Percentiles rank a stretch among this genome's conserved stretches.
Conservation (phyloP, 2,797 vertebrate species). For the Hybognathus amarus region DNA sequence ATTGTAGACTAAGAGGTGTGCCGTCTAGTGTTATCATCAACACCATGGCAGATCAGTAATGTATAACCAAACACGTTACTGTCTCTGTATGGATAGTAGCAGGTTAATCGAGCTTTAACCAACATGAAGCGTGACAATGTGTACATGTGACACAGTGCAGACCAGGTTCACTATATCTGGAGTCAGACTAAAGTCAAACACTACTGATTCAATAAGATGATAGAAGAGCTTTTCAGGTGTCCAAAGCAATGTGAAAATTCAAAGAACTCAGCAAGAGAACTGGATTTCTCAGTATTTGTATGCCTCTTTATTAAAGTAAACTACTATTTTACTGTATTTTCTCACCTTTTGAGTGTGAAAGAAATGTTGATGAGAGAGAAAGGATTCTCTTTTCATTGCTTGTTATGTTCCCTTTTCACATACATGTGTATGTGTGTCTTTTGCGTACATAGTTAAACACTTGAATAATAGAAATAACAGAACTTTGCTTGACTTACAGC, state of each 20-base stretch:
- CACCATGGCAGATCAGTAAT: neutral
- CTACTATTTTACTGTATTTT: neutral
- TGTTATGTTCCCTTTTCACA: neutral
- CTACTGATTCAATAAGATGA: neutral
- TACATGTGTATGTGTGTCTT: neutral
- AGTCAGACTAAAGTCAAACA: constrained; percentile 30
- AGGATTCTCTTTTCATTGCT: neutral
- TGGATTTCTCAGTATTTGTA: neutral
- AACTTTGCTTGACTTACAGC: neutral
- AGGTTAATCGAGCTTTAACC: constrained; percentile 25
- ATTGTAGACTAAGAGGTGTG: neutral
- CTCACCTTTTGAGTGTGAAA: neutral
- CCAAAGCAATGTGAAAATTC: neutral
- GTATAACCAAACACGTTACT: neutral
- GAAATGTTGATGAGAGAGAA: neutral
- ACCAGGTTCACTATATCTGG: constrained; percentile 31
- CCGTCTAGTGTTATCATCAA: neutral
- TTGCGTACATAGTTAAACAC: neutral
- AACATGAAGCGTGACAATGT: constrained; percentile 39
- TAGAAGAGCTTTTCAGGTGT: neutral
- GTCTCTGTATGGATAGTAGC: neutral
- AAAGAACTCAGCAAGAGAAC: neutral
- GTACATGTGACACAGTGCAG: constrained; percentile 42
- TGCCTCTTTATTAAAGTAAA: neutral
- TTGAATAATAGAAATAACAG: neutral